Evolutionary conservation across 2,797 vertebrate species (phyloP), one percentile per base, ranked within the genome.

Genomic region (Miichthys miiuy): DNA sequence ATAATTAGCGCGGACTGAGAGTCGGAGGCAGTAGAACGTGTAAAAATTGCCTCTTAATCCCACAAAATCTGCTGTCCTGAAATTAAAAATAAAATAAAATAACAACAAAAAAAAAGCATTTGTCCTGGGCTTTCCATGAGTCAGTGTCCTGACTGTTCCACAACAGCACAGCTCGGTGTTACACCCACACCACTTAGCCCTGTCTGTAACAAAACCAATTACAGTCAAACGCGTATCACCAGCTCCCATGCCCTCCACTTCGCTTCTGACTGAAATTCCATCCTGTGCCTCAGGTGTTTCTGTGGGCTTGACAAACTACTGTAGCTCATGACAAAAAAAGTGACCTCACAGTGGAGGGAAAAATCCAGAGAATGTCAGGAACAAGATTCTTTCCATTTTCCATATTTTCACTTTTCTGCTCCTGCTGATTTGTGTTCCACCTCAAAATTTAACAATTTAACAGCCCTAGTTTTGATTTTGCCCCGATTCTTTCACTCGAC

Each of bases 171-270:
- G 52, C 74, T 78, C 41, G 2, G 23, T 25, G 68, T 75, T 72
- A 34, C 79, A 65, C 72, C 75, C 85, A 72, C 79, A 72, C 41
- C 80, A 75, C 71, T 80, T 75, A 83, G 63, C 58, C 76, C 57
- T 60, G 56, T 80, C 75, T 84, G 76, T 77, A 86, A 85, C 84
- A 58, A 90, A 90, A 86, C 73, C 77, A 73, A 83, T 87, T 88
- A 84, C 68, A 83, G 86, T 80, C 74, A 67, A 85, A 83, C 75
- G 54, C 72, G 20, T 75, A 82, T 85, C 86, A 64, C 48, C 46
- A 3, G 82, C 80, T 75, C 61, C 72, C 81, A 56, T 81, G 72
- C 69, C 62, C 75, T 68, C 20, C 74, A 63, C 52, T 60, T 60
- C 18, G 6, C 72, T 64, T 55, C 34, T 52, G 50, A 68, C 70